phyloP scores from a whole-genome alignment of 2,113 vertebrate genomes.

The Ascaphus truei region DNA sequence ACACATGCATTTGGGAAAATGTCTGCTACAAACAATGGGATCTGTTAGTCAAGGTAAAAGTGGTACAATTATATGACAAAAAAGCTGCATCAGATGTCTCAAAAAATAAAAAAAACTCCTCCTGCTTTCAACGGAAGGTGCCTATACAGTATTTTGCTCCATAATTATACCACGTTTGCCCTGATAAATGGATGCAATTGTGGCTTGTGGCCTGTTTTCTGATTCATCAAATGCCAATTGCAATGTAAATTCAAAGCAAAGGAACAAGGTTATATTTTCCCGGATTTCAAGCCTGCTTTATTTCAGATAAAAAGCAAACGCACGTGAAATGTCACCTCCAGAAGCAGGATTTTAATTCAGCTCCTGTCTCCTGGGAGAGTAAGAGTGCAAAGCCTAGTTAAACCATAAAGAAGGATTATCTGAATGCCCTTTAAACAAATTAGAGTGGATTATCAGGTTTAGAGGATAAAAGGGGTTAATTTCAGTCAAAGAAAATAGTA shows the following conservation, averaged over 20 bases:
- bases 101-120: too few species aligned
- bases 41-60: too few species aligned
- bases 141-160: too few species aligned
- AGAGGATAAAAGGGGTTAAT: slow-evolving; percentile 34
- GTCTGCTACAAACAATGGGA: too few species aligned
- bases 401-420: slow-evolving; percentile 33
- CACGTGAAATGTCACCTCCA: slow-evolving; percentile 27
- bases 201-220: slow-evolving; percentile 7
- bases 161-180: too few species aligned
- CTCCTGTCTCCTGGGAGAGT: not conserved
- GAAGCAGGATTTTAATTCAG: slow-evolving; percentile 23
- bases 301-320: slow-evolving; percentile 19
- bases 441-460: slow-evolving; percentile 31
- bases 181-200: too few species aligned
- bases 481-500: not conserved
- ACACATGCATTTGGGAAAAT: too few species aligned
- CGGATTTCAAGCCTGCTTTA: not conserved
- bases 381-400: slow-evolving; percentile 18
- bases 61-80: too few species aligned
- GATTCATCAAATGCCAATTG: slow-evolving; percentile 1
- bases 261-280: slow-evolving; percentile 8
- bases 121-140: too few species aligned
- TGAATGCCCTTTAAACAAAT: slow-evolving; percentile 33
- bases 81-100: too few species aligned
- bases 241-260: slow-evolving; percentile 6